Base-by-base conservation (phyloP, 1,140 invertebrate species). In the Neodiprion pinetum region DNA sequence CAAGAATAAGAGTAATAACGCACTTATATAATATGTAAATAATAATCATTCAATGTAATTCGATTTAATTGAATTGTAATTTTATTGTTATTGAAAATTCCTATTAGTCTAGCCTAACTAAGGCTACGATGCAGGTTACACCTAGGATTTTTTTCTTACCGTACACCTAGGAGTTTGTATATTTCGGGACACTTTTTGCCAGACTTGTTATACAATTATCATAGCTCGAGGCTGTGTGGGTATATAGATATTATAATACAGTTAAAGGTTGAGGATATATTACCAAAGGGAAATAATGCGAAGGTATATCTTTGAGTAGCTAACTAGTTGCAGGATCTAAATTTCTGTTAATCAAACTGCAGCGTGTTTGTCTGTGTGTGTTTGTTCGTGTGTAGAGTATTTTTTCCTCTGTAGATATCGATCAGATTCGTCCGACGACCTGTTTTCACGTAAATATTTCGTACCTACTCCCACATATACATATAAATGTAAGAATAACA, bases 201-300 rank as follows among this genome's bases (percentile, higher is more conserved):
- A 67, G 66, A 72, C 53, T 77, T 77, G 23, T 71, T 17, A 71
- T 71, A 71, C 28, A 40, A 40, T 48, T 47, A 40, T 40, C 28
- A 40, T 71, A 71, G 70, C 70, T 71, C 70, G 70, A 50, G 70
- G 70, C 70, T 71, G 70, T 71, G 70, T 48, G 48, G 70, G n/a
- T 71, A 28, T 73, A 75, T 68, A 77, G 74, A 78, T 72, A 72
- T 78, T 74, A 75, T 70, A 74, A 75, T 67, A 67, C 70, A 72
- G 65, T 68, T 53, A 61, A 61, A 40, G 74, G 74, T 75, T 48
- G 71, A 50, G 67, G 74, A 70, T 71, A 67, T 71, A 75, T 48
- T 65, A 70, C 67, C 66, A 61, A 75, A 68, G 72, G 71, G 74
- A 70, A 40, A 72, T 71, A 71, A 75, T 28, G 72, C 67, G 53